A percentile compares a stretch with the other conserved stretches of the same genome.
These are phyloP conservation scores for Cheilosia variabilis DNA, from an alignment of 2,888 invertebrate species.

Conservation along the genomic window DNA sequence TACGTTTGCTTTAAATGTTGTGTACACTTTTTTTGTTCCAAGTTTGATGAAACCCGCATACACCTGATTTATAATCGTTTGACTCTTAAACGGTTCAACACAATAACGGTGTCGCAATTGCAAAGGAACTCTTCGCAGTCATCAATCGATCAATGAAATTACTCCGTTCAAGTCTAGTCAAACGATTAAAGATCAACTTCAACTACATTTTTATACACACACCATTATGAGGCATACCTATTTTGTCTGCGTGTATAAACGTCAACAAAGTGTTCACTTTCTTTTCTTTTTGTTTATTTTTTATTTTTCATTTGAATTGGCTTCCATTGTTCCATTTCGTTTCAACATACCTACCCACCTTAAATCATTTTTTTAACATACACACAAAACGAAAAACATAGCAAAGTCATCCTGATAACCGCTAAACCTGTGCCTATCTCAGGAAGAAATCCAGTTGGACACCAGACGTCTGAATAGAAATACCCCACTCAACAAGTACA, in stretches of 20 bases:
- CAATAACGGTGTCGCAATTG: too few species aligned
- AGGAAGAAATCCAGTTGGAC: conserved; percentile 47
- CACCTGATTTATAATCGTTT: not conserved
- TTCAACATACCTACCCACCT: conserved; percentile 39
- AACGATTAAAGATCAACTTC: too few species aligned
- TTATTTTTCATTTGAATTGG: conserved; percentile 50
- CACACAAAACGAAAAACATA: conserved; percentile 55
- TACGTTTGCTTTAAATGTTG: not conserved
- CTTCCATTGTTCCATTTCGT: conserved; percentile 42
- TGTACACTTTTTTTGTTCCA: not conserved
- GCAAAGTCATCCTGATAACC: conserved; percentile 73
- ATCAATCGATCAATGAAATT: too few species aligned
- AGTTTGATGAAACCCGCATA: not conserved
- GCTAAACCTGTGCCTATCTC: conserved; percentile 74
- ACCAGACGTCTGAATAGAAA: not conserved
- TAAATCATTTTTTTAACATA: conserved; percentile 38
- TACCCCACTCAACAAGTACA: conserved; percentile 25
- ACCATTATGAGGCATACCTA: too few species aligned
- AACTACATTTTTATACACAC: too few species aligned
- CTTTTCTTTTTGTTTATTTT: conserved; percentile 25
- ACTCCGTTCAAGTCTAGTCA: too few species aligned
- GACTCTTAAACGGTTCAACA: not conserved
- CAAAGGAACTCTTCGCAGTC: too few species aligned
- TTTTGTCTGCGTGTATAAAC: not conserved
- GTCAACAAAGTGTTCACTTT: conserved; percentile 31